Percentiles rank a stretch among this genome's conserved stretches.
phyloP scores from a whole-genome alignment of 2,113 vertebrate genomes.

The Girardinichthys multiradiatus region DNA sequence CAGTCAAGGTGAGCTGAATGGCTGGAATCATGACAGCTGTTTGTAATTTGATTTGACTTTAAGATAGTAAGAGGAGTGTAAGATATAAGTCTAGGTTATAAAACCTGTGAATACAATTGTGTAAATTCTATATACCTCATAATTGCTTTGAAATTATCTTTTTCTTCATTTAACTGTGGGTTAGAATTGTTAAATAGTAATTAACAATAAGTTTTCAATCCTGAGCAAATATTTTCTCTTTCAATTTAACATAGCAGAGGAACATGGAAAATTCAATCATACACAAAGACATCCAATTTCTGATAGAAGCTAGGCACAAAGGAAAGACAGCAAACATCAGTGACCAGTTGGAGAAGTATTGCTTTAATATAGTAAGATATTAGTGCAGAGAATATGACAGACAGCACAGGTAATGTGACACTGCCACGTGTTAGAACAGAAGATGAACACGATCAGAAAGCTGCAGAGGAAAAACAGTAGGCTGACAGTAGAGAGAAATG shows the following conservation, averaged over 20 bases:
- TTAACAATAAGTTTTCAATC: background rate
- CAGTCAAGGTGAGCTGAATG: no score
- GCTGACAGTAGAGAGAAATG: background rate
- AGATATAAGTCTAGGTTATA: no score
- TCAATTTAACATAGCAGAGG: background rate
- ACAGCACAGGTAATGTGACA: constrained; percentile 12
- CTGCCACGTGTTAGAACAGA: constrained; percentile 7
- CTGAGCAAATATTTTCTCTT: background rate
- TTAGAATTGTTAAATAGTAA: background rate
- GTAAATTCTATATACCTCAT: no score
- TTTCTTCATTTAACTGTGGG: background rate
- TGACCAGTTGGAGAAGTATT: background rate
- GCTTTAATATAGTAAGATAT: background rate
- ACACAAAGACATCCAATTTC: background rate
- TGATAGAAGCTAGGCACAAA: background rate
- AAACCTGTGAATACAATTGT: no score
- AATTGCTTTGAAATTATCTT: background rate
- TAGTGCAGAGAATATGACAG: constrained; percentile 13
- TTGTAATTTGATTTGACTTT: no score
- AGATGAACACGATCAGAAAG: constrained; percentile 1
- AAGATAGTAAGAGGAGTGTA: no score
- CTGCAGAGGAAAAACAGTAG: constrained; percentile 1
- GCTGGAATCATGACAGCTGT: no score
- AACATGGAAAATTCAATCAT: background rate
- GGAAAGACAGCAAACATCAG: background rate